These are phyloP conservation scores for Hydropsyche betteni DNA, from an alignment of 2,888 invertebrate genomes.

Conservation along the genomic window DNA sequence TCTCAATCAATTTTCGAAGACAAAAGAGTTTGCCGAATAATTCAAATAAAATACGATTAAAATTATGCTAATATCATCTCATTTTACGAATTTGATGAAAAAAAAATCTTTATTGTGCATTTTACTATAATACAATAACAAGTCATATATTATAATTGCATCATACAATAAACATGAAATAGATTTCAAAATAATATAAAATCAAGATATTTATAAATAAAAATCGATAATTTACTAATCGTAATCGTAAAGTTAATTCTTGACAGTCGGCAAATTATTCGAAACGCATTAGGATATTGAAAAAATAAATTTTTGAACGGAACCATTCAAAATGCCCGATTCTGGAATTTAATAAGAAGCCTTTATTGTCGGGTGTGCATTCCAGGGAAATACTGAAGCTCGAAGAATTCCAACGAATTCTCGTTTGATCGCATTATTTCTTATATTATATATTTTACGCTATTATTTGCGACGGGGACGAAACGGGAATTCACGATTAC, in stretches of 20 bases:
- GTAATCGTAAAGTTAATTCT: too few species aligned
- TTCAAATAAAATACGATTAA: too few species aligned
- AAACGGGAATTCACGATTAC: too few species aligned
- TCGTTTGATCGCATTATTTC: slow-evolving; percentile 10
- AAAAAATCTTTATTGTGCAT: background rate
- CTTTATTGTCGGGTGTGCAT: slow-evolving; percentile 24
- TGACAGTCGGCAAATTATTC: too few species aligned
- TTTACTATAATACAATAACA: too few species aligned
- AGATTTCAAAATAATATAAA: background rate
- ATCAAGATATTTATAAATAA: background rate
- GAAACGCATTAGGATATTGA: background rate
- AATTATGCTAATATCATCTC: too few species aligned
- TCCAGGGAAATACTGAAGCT: slow-evolving; percentile 2
- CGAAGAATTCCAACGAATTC: slow-evolving; percentile 27
- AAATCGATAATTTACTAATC: too few species aligned
- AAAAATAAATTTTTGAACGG: background rate
- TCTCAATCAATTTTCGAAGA: too few species aligned
- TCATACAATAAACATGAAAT: background rate
- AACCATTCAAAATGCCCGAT: slow-evolving; percentile 3
- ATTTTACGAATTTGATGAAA: too few species aligned
- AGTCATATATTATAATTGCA: too few species aligned
- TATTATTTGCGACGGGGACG: slow-evolving; percentile 15
- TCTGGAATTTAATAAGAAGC: slow-evolving; percentile 35
- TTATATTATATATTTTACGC: slow-evolving; percentile 5
- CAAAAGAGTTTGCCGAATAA: too few species aligned